Evolutionary conservation across 2,888 invertebrate species (phyloP).

Genomic region (Limnephilus lunatus): DNA sequence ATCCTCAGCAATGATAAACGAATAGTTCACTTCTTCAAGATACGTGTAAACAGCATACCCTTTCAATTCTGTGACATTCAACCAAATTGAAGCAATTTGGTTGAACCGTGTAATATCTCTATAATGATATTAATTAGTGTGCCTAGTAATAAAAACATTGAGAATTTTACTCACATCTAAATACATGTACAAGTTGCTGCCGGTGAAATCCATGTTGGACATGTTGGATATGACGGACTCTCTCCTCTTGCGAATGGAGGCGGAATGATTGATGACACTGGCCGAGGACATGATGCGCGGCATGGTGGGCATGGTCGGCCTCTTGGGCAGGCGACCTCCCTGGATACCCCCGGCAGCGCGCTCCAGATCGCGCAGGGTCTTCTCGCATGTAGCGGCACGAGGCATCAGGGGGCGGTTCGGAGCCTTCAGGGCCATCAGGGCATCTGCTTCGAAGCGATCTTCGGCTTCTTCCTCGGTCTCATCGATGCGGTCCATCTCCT

Average conservation of each 20-base stretch:
- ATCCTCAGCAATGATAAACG: no score
- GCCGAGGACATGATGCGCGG: constrained; percentile 75
- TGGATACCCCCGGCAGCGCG: constrained; percentile 62
- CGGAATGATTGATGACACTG: constrained; percentile 71
- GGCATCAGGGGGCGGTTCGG: constrained; percentile 73
- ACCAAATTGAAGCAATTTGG: no score
- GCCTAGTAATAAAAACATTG: background rate
- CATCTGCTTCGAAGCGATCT: constrained; percentile 77
- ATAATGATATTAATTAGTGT: background rate
- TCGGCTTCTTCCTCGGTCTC: constrained; percentile 81
- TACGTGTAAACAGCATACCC: no score
- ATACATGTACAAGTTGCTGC: constrained; percentile 84
- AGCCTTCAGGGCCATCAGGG: constrained; percentile 73
- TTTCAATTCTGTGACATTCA: no score
- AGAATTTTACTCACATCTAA: constrained; percentile 77
- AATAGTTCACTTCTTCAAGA: no score
- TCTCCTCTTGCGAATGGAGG: constrained; percentile 77
- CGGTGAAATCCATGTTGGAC: constrained; percentile 86
- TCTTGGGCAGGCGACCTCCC: constrained; percentile 72
- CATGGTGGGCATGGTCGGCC: constrained; percentile 75
- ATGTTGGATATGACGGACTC: constrained; percentile 84
- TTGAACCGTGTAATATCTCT: no score
- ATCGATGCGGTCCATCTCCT: constrained; percentile 84
- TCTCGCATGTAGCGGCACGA: constrained; percentile 75
- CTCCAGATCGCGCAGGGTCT: constrained; percentile 74